A percentile compares a stretch with the other conserved stretches of the same genome.
These are phyloP conservation scores for Gulo gulo DNA, from an alignment of 2,113 vertebrate genomes.

Conservation along the genomic window DNA sequence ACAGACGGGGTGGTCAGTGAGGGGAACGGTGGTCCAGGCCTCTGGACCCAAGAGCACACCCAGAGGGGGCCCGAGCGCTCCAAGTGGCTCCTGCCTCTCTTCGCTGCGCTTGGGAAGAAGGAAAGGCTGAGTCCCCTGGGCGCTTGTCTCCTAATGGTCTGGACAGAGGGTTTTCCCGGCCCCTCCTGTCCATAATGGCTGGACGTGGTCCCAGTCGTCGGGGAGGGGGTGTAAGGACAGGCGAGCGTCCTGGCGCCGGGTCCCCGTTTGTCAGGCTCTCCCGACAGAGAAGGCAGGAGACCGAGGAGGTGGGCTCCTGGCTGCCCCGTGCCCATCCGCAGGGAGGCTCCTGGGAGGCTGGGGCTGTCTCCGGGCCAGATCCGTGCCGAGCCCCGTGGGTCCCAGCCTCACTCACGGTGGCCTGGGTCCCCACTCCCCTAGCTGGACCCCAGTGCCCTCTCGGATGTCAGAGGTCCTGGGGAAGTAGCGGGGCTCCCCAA, in stretches of 20 bases:
- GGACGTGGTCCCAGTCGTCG: not conserved
- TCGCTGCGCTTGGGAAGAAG: not conserved
- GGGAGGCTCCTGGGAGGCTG: not conserved
- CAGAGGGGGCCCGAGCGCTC: not conserved
- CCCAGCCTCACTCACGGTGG: not conserved
- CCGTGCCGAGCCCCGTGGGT: accelerated
- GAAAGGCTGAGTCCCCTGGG: not conserved
- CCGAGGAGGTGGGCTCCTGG: not conserved
- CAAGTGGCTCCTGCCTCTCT: not conserved
- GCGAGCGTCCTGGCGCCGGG: not conserved
- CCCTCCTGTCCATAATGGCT: not conserved
- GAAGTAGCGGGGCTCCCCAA: not conserved
- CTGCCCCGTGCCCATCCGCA: not conserved
- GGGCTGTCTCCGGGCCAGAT: not conserved
- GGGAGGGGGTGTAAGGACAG: not conserved
- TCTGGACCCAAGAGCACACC: not conserved
- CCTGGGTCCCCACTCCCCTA: not conserved
- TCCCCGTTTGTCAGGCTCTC: not conserved
- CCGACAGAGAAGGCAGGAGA: not conserved
- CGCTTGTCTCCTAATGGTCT: not conserved
- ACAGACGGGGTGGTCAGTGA: not conserved
- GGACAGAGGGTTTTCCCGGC: not conserved
- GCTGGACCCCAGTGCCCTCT: not conserved
- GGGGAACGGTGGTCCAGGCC: not conserved
- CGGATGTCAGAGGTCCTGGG: not conserved